Percentiles rank a stretch among this genome's conserved stretches.
These are phyloP conservation scores for Amphiprion ocellaris DNA, from an alignment of 2,113 vertebrate species.

Conservation along the genomic window DNA sequence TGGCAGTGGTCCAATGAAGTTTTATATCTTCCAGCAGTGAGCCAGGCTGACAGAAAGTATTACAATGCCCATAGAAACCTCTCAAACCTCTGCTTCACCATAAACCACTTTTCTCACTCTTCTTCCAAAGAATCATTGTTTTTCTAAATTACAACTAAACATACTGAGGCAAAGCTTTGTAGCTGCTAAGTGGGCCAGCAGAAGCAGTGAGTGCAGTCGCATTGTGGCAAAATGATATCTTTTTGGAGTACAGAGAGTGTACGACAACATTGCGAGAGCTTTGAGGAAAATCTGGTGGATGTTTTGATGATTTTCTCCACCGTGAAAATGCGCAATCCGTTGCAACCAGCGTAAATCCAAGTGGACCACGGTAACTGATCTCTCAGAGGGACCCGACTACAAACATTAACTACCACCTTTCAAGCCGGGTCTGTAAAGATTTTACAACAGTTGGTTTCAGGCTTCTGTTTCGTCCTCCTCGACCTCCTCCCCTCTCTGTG, in stretches of 20 bases:
- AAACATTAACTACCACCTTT: constrained; percentile 33
- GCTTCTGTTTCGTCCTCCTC: constrained; percentile 13
- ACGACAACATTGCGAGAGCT: constrained; percentile 1
- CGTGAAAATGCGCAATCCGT: constrained; percentile 14
- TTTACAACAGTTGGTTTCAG: constrained; percentile 1
- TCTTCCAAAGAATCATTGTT: constrained; percentile 31
- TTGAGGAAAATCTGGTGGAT: constrained; percentile 16
- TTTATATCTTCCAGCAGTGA: not conserved
- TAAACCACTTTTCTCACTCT: constrained; percentile 31
- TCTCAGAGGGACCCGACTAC: not conserved
- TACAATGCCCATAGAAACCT: not conserved
- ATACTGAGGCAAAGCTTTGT: constrained; percentile 4
- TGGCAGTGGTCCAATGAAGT: not conserved
- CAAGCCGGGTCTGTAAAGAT: not conserved
- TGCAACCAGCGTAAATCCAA: constrained; percentile 12
- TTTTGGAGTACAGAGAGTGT: constrained; percentile 14
- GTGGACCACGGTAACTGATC: constrained; percentile 10
- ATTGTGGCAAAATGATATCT: constrained; percentile 12
- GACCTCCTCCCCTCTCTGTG: constrained; percentile 21
- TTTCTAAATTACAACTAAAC: constrained; percentile 24
- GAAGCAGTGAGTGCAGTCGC: constrained; percentile 12
- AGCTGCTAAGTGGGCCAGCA: constrained; percentile 14
- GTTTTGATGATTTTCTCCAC: constrained; percentile 36
- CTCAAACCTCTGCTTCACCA: constrained; percentile 9
- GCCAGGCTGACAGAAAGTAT: not conserved